A percentile compares a stretch with the other conserved stretches of the same genome.
Evolutionary conservation across 2,797 vertebrate genomes (phyloP).

Genomic region (Thripadectes ignobilis): DNA sequence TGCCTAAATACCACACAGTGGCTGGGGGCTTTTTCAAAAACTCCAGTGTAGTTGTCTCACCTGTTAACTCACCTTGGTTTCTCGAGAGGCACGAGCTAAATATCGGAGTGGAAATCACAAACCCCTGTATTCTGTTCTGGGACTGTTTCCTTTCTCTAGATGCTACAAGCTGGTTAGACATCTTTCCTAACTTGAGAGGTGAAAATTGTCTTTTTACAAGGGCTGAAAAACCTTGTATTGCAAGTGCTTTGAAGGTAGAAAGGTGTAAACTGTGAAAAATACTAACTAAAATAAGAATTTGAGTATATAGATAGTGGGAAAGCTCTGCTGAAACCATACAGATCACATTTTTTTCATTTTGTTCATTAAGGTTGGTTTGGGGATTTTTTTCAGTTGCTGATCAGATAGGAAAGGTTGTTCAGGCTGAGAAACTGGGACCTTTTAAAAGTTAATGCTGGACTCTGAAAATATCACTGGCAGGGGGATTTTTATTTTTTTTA

Average conservation of each 20-base stretch:
- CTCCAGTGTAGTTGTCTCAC: background rate
- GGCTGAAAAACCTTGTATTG: background rate
- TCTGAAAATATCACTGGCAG: background rate
- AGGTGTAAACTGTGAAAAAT: background rate
- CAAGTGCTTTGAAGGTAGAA: background rate
- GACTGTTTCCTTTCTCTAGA: background rate
- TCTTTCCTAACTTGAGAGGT: background rate
- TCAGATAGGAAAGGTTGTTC: background rate
- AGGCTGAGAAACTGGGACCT: background rate
- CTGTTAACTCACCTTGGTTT: background rate
- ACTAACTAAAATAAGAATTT: background rate
- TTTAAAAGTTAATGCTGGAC: background rate
- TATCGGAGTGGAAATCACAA: conserved; percentile 33
- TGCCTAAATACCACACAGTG: conserved; percentile 4
- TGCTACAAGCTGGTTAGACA: background rate
- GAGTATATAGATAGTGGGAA: background rate
- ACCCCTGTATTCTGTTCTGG: background rate
- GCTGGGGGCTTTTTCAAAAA: conserved; percentile 29
- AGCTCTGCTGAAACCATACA: background rate
- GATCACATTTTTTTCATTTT: background rate
- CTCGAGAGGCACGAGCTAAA: background rate
- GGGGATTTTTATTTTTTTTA: background rate
- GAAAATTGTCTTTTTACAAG: background rate
- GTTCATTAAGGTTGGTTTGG: background rate
- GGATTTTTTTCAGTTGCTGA: background rate